These are phyloP conservation scores for Taeniopygia guttata DNA, from an alignment of 2,797 vertebrate species.

Conservation along the genomic window DNA sequence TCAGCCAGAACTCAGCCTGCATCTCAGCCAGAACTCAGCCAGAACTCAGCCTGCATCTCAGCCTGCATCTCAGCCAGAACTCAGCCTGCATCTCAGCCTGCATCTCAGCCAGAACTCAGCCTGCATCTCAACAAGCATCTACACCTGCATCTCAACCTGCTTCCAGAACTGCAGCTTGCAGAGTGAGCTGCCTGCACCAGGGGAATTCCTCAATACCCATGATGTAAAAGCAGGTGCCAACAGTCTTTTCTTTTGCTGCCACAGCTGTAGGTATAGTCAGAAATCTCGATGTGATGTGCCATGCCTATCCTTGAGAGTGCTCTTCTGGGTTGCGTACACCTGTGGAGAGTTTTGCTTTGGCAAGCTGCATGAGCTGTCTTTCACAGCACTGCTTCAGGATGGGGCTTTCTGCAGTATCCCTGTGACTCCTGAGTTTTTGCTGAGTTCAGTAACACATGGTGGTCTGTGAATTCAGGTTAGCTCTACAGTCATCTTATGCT, in stretches of 20 bases:
- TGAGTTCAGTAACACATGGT: background rate
- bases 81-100: no score
- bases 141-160: background rate
- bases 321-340: background rate
- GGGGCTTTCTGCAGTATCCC: background rate
- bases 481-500: background rate
- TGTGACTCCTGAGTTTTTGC: background rate
- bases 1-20: no score
- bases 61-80: background rate
- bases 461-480: background rate
- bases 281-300: background rate
- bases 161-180: background rate
- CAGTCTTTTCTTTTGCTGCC: background rate
- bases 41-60: no score
- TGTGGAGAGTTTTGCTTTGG: background rate
- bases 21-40: background rate
- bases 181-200: rapidly evolving
- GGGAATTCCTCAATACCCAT: background rate
- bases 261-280: background rate
- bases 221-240: background rate
- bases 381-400: background rate
- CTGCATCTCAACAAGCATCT: rapidly evolving
- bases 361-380: background rate
- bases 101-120: no score
- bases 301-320: background rate